These are phyloP conservation scores for Coreoperca whiteheadi DNA, from an alignment of 2,113 vertebrate genomes.

Conservation along the genomic window DNA sequence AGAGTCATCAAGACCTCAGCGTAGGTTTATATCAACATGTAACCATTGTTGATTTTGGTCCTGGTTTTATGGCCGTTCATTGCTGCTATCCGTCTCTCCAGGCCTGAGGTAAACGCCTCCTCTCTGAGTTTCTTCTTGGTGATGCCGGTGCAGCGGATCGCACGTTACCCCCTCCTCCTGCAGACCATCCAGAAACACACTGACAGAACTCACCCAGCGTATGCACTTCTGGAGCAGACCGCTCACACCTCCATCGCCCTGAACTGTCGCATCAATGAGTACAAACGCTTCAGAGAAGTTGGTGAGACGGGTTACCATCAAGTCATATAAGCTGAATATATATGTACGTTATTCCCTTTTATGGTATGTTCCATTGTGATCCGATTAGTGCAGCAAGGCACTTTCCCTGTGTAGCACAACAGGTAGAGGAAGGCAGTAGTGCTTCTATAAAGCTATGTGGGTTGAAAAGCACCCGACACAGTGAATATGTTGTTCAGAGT, in stretches of 20 bases:
- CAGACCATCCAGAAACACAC: constrained; percentile 95
- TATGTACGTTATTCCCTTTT: too few species aligned
- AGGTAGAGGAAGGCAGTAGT: too few species aligned
- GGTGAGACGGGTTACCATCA: constrained; percentile 83
- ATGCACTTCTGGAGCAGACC: constrained; percentile 83
- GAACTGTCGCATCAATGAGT: constrained; percentile 94
- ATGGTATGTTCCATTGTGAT: neutral
- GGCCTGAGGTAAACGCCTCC: constrained; percentile 88
- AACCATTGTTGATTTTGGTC: neutral
- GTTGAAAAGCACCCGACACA: neutral
- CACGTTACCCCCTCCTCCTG: constrained; percentile 93
- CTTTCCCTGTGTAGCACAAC: neutral
- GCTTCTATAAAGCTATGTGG: neutral
- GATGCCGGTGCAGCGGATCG: constrained; percentile 94
- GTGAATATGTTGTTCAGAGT: neutral
- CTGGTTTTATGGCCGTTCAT: neutral
- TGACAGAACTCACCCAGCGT: constrained; percentile 73
- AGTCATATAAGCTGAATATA: neutral
- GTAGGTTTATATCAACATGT: constrained; percentile 82
- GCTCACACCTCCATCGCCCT: constrained; percentile 86
- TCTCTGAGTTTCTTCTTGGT: constrained; percentile 95
- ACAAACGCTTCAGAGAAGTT: constrained; percentile 95
- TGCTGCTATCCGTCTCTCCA: constrained; percentile 51
- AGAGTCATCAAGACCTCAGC: constrained; percentile 84
- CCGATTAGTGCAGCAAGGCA: neutral